These are phyloP conservation scores for Gracilinanus agilis DNA, from an alignment of 2,113 vertebrate species.

Conservation along the genomic window DNA sequence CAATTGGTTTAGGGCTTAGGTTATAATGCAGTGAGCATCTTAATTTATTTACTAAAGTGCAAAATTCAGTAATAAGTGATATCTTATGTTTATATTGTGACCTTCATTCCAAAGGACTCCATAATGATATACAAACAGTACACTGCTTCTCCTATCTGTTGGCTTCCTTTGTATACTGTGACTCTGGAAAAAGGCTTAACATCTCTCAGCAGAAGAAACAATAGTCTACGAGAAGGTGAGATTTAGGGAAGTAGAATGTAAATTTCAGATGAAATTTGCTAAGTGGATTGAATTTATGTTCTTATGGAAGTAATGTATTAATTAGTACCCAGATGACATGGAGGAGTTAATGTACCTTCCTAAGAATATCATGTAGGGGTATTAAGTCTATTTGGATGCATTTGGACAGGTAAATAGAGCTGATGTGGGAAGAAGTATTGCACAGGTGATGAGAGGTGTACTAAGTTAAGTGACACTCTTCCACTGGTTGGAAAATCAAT, in stretches of 20 bases:
- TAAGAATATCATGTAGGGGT: not conserved
- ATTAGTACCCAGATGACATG: not conserved
- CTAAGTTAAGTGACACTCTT: not conserved
- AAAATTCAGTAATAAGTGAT: slow-evolving; percentile 49
- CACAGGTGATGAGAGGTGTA: not conserved
- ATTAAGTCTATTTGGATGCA: not conserved
- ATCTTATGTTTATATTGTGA: slow-evolving; percentile 60
- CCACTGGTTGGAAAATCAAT: not conserved
- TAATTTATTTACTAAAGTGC: slow-evolving; percentile 65
- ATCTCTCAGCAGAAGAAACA: not conserved
- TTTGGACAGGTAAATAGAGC: not conserved
- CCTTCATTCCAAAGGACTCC: slow-evolving; percentile 66
- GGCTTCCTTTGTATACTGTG: not conserved
- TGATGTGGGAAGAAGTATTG: not conserved
- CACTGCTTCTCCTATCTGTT: not conserved
- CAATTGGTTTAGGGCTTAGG: slow-evolving; percentile 66
- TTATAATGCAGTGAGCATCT: slow-evolving; percentile 35
- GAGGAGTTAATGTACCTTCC: not conserved
- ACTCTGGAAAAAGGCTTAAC: not conserved
- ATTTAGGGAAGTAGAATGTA: not conserved
- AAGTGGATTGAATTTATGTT: not conserved
- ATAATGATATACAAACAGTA: slow-evolving; percentile 21
- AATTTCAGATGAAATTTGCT: not conserved
- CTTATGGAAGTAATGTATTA: slow-evolving; percentile 2
- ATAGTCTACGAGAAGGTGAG: not conserved